Percentiles rank a stretch among this genome's conserved stretches.
phyloP scores from a whole-genome alignment of 2,888 invertebrate species.

The Scotopteryx bipunctaria region DNA sequence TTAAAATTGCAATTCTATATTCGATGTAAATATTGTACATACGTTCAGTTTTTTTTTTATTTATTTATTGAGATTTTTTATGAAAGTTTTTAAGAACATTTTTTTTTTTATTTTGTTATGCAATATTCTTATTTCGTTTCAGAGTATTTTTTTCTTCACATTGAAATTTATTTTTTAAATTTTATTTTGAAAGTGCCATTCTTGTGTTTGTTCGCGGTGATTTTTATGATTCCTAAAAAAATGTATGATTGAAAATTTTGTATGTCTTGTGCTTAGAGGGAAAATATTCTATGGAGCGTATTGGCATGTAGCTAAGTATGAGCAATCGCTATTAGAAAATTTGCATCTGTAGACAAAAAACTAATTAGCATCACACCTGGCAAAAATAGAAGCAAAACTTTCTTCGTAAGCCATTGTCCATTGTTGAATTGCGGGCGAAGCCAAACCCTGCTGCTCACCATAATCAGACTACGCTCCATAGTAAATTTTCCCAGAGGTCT shows the following conservation, averaged over 20 bases:
- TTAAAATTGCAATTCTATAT: constrained; percentile 66
- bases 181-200: constrained; percentile 69
- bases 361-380: too few species aligned
- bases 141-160: constrained; percentile 47
- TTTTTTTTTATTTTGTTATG: constrained; percentile 76
- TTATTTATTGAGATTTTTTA: constrained; percentile 79
- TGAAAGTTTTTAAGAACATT: constrained; percentile 64
- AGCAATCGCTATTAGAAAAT: too few species aligned
- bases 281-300: constrained; percentile 8
- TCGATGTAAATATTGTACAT: constrained; percentile 82
- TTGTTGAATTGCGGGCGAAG: too few species aligned
- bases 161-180: constrained; percentile 42
- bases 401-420: too few species aligned
- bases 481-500: constrained; percentile 37
- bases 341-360: too few species aligned
- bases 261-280: constrained; percentile 11
- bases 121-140: constrained; percentile 52
- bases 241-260: constrained; percentile 43
- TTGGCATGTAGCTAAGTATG: too few species aligned
- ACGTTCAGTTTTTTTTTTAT: constrained; percentile 56
- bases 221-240: constrained; percentile 64
- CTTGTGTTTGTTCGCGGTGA: constrained; percentile 55
- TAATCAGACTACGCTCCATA: constrained; percentile 7
- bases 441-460: too few species aligned
- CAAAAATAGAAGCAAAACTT: too few species aligned